Percentiles rank a stretch among this genome's conserved stretches.
These are phyloP conservation scores for Actias luna DNA, from an alignment of 2,888 invertebrate genomes.

Conservation along the genomic window DNA sequence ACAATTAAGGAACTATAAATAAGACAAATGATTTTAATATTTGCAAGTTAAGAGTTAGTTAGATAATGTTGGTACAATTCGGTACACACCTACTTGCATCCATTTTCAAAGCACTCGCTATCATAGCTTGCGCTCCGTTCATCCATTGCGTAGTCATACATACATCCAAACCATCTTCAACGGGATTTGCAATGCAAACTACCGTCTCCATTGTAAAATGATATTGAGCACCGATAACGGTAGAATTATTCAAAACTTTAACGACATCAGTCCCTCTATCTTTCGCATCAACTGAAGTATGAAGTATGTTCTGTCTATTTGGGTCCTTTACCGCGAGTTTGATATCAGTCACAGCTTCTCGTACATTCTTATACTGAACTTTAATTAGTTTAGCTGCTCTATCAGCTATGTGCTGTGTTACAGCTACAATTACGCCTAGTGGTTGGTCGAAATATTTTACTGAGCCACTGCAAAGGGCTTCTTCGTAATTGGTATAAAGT, in stretches of 20 bases:
- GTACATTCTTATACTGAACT: slow-evolving; percentile 69
- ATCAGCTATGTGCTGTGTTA: slow-evolving; percentile 70
- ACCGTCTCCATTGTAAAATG: slow-evolving; percentile 86
- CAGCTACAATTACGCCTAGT: slow-evolving; percentile 78
- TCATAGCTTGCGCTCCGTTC: slow-evolving; percentile 72
- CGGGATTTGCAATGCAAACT: slow-evolving; percentile 79
- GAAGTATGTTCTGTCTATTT: slow-evolving; percentile 31
- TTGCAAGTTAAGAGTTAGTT: too few relatives aligned
- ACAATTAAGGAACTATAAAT: too few relatives aligned
- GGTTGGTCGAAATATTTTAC: slow-evolving; percentile 52
- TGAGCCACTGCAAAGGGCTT: slow-evolving; percentile 53
- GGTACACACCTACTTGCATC: slow-evolving; percentile 75
- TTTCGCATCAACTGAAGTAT: slow-evolving; percentile 31
- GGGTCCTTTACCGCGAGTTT: slow-evolving; percentile 40
- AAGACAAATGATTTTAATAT: too few relatives aligned
- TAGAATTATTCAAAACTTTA: slow-evolving; percentile 48
- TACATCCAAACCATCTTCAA: slow-evolving; percentile 84
- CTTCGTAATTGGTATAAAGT: slow-evolving; percentile 32
- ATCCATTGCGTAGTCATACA: slow-evolving; percentile 81
- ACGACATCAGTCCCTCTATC: slow-evolving; percentile 36
- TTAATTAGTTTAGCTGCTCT: slow-evolving; percentile 77
- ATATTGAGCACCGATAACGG: slow-evolving; percentile 77
- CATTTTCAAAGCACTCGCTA: slow-evolving; percentile 74
- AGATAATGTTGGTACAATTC: not conserved
- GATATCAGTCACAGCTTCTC: slow-evolving; percentile 47